These are phyloP conservation scores for Drosophila lacicola DNA, from an alignment of 2,888 invertebrate species.

Conservation along the genomic window DNA sequence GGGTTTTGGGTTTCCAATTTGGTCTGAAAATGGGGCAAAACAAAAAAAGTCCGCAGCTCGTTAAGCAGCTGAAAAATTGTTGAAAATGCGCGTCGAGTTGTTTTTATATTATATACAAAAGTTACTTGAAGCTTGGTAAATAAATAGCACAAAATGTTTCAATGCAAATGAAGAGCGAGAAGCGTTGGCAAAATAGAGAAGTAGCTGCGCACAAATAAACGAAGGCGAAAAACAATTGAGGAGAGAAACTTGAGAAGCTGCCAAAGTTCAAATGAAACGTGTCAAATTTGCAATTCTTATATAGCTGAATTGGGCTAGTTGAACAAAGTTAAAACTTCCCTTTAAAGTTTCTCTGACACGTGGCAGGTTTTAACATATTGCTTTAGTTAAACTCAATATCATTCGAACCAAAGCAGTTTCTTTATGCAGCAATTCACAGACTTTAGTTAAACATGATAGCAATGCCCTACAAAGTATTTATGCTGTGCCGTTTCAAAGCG, in stretches of 20 bases:
- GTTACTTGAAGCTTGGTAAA: background rate
- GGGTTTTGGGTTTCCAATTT: constrained; percentile 6
- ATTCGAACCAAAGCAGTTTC: background rate
- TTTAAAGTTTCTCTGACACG: too few species aligned
- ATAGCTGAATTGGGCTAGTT: background rate
- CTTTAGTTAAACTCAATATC: background rate
- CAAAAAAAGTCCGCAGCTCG: constrained; percentile 9
- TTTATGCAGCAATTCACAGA: background rate
- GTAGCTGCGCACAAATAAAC: constrained; percentile 5
- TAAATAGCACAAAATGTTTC: constrained; percentile 51
- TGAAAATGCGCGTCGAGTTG: constrained; percentile 27
- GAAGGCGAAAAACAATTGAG: background rate
- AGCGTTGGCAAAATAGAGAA: constrained; percentile 12
- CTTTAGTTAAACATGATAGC: background rate
- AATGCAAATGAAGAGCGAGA: constrained; percentile 27
- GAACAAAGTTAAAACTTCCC: background rate
- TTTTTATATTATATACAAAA: too few species aligned
- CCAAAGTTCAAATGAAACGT: background rate
- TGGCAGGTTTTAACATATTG: too few species aligned
- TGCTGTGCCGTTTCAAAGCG: constrained; percentile 61
- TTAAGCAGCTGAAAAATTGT: constrained; percentile 50
- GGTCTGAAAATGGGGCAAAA: constrained; percentile 22
- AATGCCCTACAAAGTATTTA: constrained; percentile 13
- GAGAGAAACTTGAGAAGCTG: background rate
- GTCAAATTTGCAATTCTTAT: background rate